Percentiles rank a stretch among this genome's conserved stretches.
phyloP scores from a whole-genome alignment of 2,888 invertebrate species.

The Cancer borealis region DNA sequence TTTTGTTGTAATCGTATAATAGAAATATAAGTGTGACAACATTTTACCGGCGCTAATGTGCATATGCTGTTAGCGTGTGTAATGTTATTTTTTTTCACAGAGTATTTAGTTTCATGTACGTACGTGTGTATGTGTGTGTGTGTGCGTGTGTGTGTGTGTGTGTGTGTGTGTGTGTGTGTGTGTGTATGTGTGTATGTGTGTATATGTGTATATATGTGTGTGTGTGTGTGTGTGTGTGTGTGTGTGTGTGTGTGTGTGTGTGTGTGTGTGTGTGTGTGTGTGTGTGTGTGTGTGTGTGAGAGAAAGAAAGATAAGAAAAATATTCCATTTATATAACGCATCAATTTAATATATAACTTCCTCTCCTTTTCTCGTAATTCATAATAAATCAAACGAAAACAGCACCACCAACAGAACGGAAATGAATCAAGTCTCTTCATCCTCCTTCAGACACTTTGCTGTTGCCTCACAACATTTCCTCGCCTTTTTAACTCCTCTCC shows the following conservation, averaged over 20 bases:
- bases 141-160: slow-evolving; percentile 32
- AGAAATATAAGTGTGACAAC: not conserved
- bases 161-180: slow-evolving; percentile 29
- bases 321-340: not conserved
- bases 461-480: not conserved
- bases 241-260: too few species aligned
- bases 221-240: not conserved
- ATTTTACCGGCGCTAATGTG: not conserved
- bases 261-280: too few species aligned
- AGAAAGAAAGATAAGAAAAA: too few species aligned
- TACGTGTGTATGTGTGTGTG: not conserved
- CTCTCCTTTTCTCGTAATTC: not conserved
- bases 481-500: not conserved
- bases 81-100: not conserved
- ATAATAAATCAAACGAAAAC: not conserved
- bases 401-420: not conserved
- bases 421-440: not conserved
- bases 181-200: not conserved
- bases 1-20: not conserved
- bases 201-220: not conserved
- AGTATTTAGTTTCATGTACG: not conserved
- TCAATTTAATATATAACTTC: not conserved
- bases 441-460: not conserved
- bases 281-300: too few species aligned
- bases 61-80: not conserved